These are phyloP conservation scores for Apis dorsata DNA, from an alignment of 1,140 invertebrate genomes.

Conservation along the genomic window DNA sequence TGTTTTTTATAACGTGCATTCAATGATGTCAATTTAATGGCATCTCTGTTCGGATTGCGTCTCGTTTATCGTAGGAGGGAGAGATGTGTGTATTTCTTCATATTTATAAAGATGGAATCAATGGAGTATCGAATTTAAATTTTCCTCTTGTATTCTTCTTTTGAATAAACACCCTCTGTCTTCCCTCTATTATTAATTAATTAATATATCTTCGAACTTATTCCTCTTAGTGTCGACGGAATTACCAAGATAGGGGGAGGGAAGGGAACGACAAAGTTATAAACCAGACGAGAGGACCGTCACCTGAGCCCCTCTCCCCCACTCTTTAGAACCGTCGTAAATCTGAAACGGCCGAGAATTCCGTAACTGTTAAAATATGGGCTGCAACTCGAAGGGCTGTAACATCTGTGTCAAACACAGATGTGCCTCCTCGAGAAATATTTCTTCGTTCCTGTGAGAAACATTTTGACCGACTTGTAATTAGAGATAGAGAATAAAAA, in stretches of 20 bases:
- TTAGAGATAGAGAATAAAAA: neutral
- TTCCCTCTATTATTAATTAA: too few species aligned
- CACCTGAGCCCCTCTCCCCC: accelerated
- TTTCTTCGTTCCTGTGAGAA: too few species aligned
- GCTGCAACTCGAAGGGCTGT: neutral
- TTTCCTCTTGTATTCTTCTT: too few species aligned
- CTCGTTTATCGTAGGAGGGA: too few species aligned
- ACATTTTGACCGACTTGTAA: neutral
- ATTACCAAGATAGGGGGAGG: too few species aligned
- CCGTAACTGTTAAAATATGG: neutral
- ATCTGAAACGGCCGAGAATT: neutral
- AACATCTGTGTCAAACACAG: conserved; percentile 19
- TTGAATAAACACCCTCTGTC: too few species aligned
- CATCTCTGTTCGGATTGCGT: too few species aligned
- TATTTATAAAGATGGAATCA: too few species aligned
- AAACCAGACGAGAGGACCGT: neutral
- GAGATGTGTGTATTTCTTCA: too few species aligned
- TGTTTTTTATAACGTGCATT: neutral
- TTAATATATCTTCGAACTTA: too few species aligned
- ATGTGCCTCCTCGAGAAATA: neutral
- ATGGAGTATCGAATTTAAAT: too few species aligned
- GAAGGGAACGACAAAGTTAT: neutral
- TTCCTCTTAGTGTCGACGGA: too few species aligned
- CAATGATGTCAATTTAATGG: neutral
- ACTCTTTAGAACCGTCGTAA: neutral